Conservation (phyloP, 2,113 vertebrate genomes). For the Rhinoptilus africanus region DNA sequence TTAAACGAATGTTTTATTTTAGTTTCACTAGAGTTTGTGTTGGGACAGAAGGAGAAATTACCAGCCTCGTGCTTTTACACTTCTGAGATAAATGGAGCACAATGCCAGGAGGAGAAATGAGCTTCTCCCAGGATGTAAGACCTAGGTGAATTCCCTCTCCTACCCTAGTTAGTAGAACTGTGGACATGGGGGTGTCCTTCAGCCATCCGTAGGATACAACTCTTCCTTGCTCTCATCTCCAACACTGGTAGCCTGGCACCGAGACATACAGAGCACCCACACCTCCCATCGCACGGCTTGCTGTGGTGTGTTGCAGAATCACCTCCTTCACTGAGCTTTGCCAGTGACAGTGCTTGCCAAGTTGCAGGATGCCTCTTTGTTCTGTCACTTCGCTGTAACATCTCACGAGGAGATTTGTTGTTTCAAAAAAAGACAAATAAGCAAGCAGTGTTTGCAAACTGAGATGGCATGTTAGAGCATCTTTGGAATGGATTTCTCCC, state of each 20-base stretch:
- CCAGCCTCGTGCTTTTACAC: neutral
- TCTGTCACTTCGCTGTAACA: neutral
- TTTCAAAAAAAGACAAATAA: neutral
- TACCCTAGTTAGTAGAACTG: neutral
- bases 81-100: neutral
- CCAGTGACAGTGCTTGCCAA: neutral
- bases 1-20: neutral
- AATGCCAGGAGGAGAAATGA: neutral
- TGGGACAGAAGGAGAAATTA: neutral
- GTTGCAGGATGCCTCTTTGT: neutral
- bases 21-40: neutral
- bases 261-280: neutral
- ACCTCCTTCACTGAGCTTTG: neutral
- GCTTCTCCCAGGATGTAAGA: neutral
- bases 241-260: neutral
- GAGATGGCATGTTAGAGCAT: neutral
- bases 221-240: neutral
- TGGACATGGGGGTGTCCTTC: neutral
- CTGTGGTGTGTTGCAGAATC: neutral
- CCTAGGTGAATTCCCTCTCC: neutral
- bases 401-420: neutral
- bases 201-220: neutral
- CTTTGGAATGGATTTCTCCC: constrained; percentile 5
- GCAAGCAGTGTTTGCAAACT: neutral
- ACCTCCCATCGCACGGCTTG: neutral